Evolutionary conservation across 2,888 invertebrate genomes (phyloP), one percentile per base, ranked within the genome.

Genomic region (Ennomos erosarius): DNA sequence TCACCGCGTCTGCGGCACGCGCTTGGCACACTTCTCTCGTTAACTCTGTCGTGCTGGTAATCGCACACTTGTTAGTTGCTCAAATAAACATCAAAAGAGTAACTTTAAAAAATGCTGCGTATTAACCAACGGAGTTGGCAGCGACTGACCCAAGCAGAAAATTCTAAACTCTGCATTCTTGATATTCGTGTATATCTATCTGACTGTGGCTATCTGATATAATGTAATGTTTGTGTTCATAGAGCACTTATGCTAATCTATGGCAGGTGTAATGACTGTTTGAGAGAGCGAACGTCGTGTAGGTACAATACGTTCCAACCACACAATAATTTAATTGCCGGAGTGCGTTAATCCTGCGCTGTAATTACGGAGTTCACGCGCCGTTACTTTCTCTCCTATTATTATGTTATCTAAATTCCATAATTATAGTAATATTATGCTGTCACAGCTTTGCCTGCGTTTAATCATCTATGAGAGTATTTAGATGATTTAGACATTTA

Each of bases 351-450:
- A 58, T 52, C 47, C 47, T 52, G 34, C 43, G 38, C 3, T 9
- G 42, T 37, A 37, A 39, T 54, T 16, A 54, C 34, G 8, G 49
- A 43, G 35, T 38, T 42, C 40, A 51, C 34, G 46, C 39, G 33
- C 36, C 10, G 52, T 8, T 35, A 49, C 57, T 52, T 58, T 58
- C 48, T 5, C 52, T 44, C 16, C 42, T 39, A 57, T 46, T 57
- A 45, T 40, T 39, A 35, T 39, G 36, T 45, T 46, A 57, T 44
- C 33, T 51, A 45, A 49, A 36, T 26, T 36, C 48, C 42, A 42
- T 36, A 43, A n/a, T n/a, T 42, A 33, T 52, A 11, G 45, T 44
- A 8, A 36, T 36, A 12, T 37, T 26, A 10, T 5, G 44, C 26
- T 44, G 51, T 38, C 33, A 33, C 1, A 9, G 26, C 26, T 26